Conservation (phyloP, 1,140 invertebrate species). For the Goniozus legneri region DNA sequence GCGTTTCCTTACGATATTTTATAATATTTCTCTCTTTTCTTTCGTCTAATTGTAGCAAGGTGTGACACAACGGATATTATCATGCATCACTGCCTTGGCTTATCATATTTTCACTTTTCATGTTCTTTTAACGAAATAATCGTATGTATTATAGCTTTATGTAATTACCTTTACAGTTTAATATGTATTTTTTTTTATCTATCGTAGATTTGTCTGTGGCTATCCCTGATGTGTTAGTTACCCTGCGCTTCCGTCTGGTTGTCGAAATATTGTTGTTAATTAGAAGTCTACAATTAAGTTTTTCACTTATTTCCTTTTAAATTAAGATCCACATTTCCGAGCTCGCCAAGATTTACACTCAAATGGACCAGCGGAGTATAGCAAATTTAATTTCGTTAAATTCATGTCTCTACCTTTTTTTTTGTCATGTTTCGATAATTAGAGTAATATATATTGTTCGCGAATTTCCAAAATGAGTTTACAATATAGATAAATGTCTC, state of each 20-base stretch:
- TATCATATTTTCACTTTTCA: conserved; percentile 20
- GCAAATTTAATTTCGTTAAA: not conserved
- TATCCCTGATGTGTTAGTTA: conserved; percentile 57
- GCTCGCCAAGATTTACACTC: conserved; percentile 14
- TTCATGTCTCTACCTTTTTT: not conserved
- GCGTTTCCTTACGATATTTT: conserved; percentile 10
- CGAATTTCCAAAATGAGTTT: no score
- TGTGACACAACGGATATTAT: conserved; percentile 32
- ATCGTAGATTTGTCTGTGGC: conserved; percentile 56
- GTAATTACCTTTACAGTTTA: conserved; percentile 46
- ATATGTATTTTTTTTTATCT: conserved; percentile 52
- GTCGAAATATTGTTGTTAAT: conserved; percentile 53
- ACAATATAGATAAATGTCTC: no score
- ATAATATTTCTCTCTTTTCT: conserved; percentile 37
- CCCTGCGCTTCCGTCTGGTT: conserved; percentile 57
- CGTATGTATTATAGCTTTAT: conserved; percentile 41
- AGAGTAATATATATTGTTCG: no score
- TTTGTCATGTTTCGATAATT: not conserved
- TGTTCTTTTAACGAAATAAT: conserved; percentile 46
- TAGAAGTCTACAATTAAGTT: conserved; percentile 45
- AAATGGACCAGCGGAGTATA: not conserved
- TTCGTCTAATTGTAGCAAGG: conserved; percentile 23
- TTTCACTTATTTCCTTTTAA: conserved; percentile 6
- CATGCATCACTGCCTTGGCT: conserved; percentile 14
- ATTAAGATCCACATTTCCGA: conserved; percentile 4